A percentile compares a stretch with the other conserved stretches of the same genome.
These are phyloP conservation scores for Indicator indicator DNA, from an alignment of 2,113 vertebrate species.

Conservation along the genomic window DNA sequence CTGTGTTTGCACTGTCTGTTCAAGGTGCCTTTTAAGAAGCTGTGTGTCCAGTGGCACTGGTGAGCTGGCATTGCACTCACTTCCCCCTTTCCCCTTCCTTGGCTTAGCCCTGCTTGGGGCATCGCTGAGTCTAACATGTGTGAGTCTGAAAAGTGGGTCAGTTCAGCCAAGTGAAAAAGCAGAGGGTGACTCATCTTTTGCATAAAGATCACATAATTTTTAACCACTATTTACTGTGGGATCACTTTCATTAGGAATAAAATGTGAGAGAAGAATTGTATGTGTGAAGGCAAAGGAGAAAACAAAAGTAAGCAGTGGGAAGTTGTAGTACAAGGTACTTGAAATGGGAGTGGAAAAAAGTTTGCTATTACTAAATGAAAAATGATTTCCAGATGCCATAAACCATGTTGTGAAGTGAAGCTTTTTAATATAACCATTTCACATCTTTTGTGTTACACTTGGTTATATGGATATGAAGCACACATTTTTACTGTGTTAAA, in stretches of 20 bases:
- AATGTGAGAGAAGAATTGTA: background rate
- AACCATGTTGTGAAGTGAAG: slow-evolving; percentile 8
- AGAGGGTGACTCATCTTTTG: slow-evolving; percentile 33
- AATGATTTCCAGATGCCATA: slow-evolving; percentile 45
- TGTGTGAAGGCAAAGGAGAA: background rate
- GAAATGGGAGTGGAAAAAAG: background rate
- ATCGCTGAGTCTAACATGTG: background rate
- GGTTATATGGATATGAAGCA: slow-evolving; percentile 9
- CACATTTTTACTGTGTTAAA: background rate
- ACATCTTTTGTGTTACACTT: slow-evolving; percentile 28
- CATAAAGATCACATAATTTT: background rate
- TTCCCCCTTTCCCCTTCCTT: background rate
- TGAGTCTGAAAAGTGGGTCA: slow-evolving; percentile 21
- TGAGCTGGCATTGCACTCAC: rapidly evolving
- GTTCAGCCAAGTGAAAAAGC: slow-evolving; percentile 43
- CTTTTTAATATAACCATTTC: slow-evolving; percentile 17
- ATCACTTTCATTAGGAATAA: slow-evolving; percentile 6
- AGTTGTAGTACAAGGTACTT: background rate
- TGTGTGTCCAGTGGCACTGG: background rate
- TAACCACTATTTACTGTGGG: background rate
- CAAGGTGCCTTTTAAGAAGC: background rate
- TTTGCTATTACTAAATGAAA: slow-evolving; percentile 36
- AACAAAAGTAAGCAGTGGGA: background rate
- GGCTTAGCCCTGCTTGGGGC: background rate
- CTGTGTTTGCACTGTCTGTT: rapidly evolving